phyloP scores from a whole-genome alignment of 2,797 vertebrate species.

The Oreochromis mossambicus region DNA sequence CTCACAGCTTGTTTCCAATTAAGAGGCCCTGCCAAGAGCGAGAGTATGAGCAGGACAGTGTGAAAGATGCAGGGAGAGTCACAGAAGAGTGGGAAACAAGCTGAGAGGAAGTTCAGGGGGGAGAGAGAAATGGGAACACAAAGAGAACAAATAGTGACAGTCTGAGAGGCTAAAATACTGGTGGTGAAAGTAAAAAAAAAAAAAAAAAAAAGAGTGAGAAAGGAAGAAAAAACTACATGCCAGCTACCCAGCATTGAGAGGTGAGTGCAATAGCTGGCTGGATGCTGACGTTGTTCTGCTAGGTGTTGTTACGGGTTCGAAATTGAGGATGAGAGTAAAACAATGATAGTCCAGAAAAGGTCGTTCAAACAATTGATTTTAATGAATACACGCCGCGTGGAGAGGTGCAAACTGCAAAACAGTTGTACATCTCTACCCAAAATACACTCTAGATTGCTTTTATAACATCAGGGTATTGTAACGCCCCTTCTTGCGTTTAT shows the following conservation, averaged over 20 bases:
- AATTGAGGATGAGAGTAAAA: too few species aligned
- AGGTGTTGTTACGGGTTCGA: too few species aligned
- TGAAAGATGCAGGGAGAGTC: conserved; percentile 16
- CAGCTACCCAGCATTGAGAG: conserved; percentile 52
- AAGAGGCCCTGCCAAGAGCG: conserved; percentile 70
- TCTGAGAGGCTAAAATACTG: conserved; percentile 4
- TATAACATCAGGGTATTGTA: too few species aligned
- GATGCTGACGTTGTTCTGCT: conserved; percentile 64
- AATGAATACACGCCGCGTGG: too few species aligned
- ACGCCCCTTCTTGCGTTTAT: too few species aligned
- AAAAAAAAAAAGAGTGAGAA: not conserved
- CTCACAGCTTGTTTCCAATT: conserved; percentile 77
- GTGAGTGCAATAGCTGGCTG: conserved; percentile 53
- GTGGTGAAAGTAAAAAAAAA: conserved; percentile 26
- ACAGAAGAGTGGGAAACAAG: conserved; percentile 31
- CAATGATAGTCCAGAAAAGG: too few species aligned
- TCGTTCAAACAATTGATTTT: too few species aligned
- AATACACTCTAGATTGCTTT: too few species aligned
- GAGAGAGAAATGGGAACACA: not conserved
- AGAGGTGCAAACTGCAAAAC: too few species aligned
- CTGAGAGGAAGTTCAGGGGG: conserved; percentile 22
- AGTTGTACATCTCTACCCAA: too few species aligned
- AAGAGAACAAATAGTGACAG: conserved; percentile 1
- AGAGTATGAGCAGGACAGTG: conserved; percentile 41
- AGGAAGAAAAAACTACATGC: not conserved